phyloP scores from a whole-genome alignment of 2,888 invertebrate genomes.

The Agonum fuliginosum region DNA sequence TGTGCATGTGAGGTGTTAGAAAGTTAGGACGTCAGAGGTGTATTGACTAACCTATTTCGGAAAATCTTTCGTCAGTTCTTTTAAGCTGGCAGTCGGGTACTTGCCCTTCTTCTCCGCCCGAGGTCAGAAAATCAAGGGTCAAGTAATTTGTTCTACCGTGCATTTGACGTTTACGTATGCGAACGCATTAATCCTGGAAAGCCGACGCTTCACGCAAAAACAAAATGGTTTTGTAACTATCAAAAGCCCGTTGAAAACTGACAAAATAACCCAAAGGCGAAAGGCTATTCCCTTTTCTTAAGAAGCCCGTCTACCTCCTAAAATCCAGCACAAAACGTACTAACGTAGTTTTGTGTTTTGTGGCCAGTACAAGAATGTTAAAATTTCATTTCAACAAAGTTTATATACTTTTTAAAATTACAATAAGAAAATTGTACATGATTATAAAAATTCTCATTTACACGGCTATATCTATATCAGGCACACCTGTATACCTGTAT shows the following conservation, averaged over 20 bases:
- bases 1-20: no score
- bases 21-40: background rate
- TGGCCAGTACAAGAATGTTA: no score
- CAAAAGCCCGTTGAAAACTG: conserved; percentile 10
- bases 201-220: conserved; percentile 5
- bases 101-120: background rate
- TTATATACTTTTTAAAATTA: no score
- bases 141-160: conserved; percentile 13
- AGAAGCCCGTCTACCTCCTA: no score
- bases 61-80: conserved; percentile 16
- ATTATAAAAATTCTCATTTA: no score
- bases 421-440: no score
- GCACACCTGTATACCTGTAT: no score
- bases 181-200: conserved; percentile 10
- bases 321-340: no score
- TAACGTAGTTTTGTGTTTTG: no score
- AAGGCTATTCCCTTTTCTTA: no score
- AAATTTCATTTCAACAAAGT: no score
- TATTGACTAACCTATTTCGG: conserved; percentile 13
- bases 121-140: conserved; percentile 20
- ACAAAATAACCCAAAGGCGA: background rate
- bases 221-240: conserved; percentile 14
- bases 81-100: background rate
- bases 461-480: no score
- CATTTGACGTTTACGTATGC: conserved; percentile 20